Conservation (phyloP, 2,113 vertebrate species). For the Argyrosomus japonicus region DNA sequence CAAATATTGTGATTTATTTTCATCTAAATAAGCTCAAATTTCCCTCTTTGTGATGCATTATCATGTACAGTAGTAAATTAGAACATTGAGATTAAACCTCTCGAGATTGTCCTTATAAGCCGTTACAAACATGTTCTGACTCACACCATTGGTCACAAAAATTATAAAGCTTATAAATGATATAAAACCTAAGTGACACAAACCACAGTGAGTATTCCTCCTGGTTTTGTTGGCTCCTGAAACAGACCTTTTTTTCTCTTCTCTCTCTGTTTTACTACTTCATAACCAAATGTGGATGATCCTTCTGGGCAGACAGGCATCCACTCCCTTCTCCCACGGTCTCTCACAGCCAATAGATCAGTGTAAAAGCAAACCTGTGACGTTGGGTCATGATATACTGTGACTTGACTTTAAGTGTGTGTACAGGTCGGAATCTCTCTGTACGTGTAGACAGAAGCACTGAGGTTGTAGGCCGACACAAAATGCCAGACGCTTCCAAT, state of each 20-base stretch:
- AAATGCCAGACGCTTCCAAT: constrained; percentile 82
- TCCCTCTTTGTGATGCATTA: too few relatives aligned
- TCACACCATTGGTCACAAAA: not conserved
- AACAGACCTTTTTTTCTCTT: not conserved
- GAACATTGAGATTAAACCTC: too few relatives aligned
- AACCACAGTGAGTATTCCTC: not conserved
- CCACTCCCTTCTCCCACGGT: constrained; percentile 72
- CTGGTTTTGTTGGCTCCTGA: constrained; percentile 1
- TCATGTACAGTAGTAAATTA: too few relatives aligned
- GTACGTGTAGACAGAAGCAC: constrained; percentile 79
- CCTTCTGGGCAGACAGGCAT: constrained; percentile 39
- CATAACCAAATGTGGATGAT: constrained; percentile 49
- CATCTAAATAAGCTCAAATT: too few relatives aligned
- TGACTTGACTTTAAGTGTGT: constrained; percentile 67
- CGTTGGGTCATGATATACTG: constrained; percentile 72
- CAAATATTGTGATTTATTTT: too few relatives aligned
- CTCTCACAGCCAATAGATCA: constrained; percentile 76
- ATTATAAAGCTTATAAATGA: not conserved
- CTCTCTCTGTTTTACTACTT: constrained; percentile 14
- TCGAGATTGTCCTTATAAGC: not conserved
- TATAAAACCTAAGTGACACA: not conserved
- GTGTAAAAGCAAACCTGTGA: constrained; percentile 65
- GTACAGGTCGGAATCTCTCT: constrained; percentile 71
- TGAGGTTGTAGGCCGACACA: constrained; percentile 69
- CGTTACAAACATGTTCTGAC: not conserved